Base-by-base conservation (phyloP, 2,113 vertebrate species). In the Montifringilla adamsi region DNA sequence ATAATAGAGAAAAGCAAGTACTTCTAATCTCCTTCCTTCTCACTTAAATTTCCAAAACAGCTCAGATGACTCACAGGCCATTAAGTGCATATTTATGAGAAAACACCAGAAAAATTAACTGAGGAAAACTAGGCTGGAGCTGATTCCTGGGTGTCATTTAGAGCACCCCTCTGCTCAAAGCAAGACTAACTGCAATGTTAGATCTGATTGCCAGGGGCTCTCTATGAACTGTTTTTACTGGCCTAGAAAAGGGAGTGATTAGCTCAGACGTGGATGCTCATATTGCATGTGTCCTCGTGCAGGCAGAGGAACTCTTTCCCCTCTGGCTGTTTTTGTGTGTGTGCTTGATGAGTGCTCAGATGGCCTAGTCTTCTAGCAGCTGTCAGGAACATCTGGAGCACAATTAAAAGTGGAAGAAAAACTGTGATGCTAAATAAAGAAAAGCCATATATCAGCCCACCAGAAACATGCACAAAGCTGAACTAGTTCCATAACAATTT, bases 321-420 rank as follows among this genome's bases (percentile, higher is more conserved):
- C 55, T 86, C 13, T 62, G 31, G 18, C 43, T 37, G 37, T 49
- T 93, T 44, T 35, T 69, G 44, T 82, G 72, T 31, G 21, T 37
- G 15, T 81, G 31, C 63, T 84, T 89, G 56, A 31, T 69, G 63
- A 80, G 41, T 30, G 33, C 39, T 96, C 63, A 85, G 88, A 81
- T 84, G 82, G n/a, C 7, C 70, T 49, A 79, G 69, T 86, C 63
- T 80, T 89, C 55, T 70, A 68, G 46, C 64, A 94, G 64, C 68
- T 93, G 68, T 58, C 93, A 67, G 84, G 55, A 91, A 81, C 89
- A 94, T 69, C 87, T 91, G 84, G 84, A 81, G 37, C 49, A 81
- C 35, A 69, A 89, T 67, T 89, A 62, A 69, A 88, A 94, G 35
- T 49, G 31, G 64, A 70, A 86, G 41, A 43, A 84, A 81, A 90